Evolutionary conservation across 2,113 vertebrate species (phyloP).

Genomic region (Phrynocephalus versicolor): DNA sequence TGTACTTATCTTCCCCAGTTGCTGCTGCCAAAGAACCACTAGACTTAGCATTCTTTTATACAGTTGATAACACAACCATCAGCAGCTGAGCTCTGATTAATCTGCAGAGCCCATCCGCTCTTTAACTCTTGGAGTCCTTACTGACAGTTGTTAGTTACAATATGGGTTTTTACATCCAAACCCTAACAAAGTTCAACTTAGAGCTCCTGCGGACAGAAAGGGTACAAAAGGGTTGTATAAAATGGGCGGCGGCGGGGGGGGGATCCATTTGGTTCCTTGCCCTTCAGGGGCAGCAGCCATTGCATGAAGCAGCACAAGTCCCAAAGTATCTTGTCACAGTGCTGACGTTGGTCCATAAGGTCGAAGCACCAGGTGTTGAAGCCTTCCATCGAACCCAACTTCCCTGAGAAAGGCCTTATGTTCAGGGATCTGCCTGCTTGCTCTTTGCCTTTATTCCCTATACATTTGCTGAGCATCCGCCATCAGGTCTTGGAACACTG

Average conservation of each 20-base stretch:
- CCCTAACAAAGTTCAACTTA: neutral
- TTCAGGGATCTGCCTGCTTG: neutral
- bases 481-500: neutral
- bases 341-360: neutral
- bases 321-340: neutral
- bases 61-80: too few relatives aligned
- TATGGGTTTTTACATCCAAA: too few relatives aligned
- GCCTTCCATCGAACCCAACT: neutral
- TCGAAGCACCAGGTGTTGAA: neutral
- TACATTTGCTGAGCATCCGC: too few relatives aligned
- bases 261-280: neutral
- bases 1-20: too few relatives aligned
- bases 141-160: too few relatives aligned
- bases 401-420: neutral
- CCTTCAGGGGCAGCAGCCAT: neutral
- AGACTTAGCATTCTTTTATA: too few relatives aligned
- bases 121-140: too few relatives aligned
- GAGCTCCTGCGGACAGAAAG: neutral
- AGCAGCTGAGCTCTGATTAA: too few relatives aligned
- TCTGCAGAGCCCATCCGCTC: too few relatives aligned
- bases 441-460: neutral
- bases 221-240: neutral
- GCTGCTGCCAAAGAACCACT: too few relatives aligned
- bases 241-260: neutral
- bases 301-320: neutral